A percentile compares a stretch with the other conserved stretches of the same genome.
phyloP scores from a whole-genome alignment of 2,888 invertebrate genomes.

The Chloroclysta siterata region DNA sequence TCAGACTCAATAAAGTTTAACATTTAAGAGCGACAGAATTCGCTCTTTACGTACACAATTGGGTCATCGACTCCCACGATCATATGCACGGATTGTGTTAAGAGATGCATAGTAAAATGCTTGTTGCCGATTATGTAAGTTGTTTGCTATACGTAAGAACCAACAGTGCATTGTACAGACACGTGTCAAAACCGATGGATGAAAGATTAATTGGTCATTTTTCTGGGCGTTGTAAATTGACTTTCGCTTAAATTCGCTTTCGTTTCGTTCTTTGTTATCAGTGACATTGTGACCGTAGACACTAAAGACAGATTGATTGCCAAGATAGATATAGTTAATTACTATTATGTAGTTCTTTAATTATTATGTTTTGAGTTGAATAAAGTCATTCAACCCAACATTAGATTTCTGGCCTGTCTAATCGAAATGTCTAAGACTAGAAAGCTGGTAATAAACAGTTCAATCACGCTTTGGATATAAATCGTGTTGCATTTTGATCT shows the following conservation, averaged over 20 bases:
- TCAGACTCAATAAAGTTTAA: constrained; percentile 19
- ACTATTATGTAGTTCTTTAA: constrained; percentile 23
- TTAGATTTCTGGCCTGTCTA: constrained; percentile 3
- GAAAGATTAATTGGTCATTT: constrained; percentile 52
- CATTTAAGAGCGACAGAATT: constrained; percentile 14
- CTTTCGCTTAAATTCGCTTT: constrained; percentile 54
- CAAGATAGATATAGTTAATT: constrained; percentile 43
- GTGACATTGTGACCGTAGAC: constrained; percentile 43
- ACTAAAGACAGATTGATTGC: constrained; percentile 49
- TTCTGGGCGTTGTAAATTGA: constrained; percentile 54
- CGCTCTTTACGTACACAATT: constrained; percentile 23
- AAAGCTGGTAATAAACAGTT: constrained; percentile 7
- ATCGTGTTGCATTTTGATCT: not conserved
- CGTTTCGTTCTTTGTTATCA: constrained; percentile 48
- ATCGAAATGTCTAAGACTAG: constrained; percentile 7
- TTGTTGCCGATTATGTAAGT: constrained; percentile 35
- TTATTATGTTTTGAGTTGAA: constrained; percentile 11
- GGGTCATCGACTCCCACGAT: constrained; percentile 33
- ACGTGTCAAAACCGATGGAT: constrained; percentile 38
- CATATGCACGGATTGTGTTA: constrained; percentile 35
- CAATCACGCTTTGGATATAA: not conserved
- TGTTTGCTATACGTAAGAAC: constrained; percentile 21
- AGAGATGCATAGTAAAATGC: constrained; percentile 34
- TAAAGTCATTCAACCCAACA: constrained; percentile 11
- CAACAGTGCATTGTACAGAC: constrained; percentile 32